These are phyloP conservation scores for Idaea straminata DNA, from an alignment of 2,888 invertebrate species.

Conservation along the genomic window DNA sequence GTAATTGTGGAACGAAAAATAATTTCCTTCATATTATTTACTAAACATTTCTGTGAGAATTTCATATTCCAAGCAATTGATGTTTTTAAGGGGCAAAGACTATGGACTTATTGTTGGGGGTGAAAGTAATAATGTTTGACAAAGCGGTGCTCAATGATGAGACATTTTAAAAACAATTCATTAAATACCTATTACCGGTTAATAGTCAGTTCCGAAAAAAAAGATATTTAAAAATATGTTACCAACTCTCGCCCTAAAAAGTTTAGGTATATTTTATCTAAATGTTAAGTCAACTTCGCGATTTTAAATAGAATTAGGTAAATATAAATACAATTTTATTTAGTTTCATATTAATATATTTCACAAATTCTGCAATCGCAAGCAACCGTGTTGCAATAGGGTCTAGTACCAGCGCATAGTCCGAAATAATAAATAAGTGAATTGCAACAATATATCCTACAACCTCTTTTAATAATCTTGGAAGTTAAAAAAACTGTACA, in stretches of 20 bases:
- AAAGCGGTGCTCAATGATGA: constrained; percentile 8
- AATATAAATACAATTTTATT: too few relatives aligned
- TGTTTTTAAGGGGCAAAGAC: background rate
- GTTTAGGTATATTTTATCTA: too few relatives aligned
- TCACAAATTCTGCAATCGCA: too few relatives aligned
- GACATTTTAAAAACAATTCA: background rate
- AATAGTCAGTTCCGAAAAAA: background rate
- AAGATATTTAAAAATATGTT: background rate
- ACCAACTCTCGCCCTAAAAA: background rate
- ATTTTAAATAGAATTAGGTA: too few relatives aligned
- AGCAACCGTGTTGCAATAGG: too few relatives aligned
- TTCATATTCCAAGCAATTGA: background rate
- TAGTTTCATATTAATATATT: too few relatives aligned
- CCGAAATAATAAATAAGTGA: too few relatives aligned
- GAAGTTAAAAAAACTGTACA: too few relatives aligned
- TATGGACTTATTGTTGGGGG: background rate
- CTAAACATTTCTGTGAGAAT: background rate
- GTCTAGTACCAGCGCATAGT: too few relatives aligned
- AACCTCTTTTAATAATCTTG: background rate
- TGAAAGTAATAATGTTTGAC: constrained; percentile 5
- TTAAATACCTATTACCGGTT: background rate
- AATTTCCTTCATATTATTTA: background rate
- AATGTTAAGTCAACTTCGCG: too few relatives aligned
- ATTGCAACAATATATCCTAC: too few relatives aligned
- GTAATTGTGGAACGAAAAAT: constrained; percentile 1